A percentile compares a stretch with the other conserved stretches of the same genome.
phyloP scores from a whole-genome alignment of 1,140 invertebrate genomes.

The Adelges cooleyi region DNA sequence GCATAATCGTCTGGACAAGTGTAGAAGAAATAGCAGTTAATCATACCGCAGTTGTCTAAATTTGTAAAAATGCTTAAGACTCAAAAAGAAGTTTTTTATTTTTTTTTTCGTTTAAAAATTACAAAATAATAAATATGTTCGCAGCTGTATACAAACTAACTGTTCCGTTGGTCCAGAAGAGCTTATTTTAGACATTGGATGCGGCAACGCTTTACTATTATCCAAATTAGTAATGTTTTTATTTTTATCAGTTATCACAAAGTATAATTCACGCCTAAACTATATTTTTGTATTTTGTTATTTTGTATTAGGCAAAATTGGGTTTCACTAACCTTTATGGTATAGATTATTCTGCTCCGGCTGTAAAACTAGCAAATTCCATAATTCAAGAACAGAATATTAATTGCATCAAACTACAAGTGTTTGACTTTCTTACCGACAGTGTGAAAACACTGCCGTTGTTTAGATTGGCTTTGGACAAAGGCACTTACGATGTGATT shows the following conservation, averaged over 20 bases:
- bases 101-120: no score
- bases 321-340: constrained; percentile 19
- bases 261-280: no score
- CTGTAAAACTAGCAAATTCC: constrained; percentile 9
- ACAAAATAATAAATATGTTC: neutral
- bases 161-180: neutral
- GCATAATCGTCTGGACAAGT: no score
- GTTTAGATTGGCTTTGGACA: constrained; percentile 1
- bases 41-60: no score
- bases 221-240: constrained; percentile 1
- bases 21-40: no score
- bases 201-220: constrained; percentile 17
- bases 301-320: constrained; percentile 20
- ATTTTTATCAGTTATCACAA: neutral
- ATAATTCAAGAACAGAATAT: constrained; percentile 11
- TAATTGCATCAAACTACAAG: neutral
- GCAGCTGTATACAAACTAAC: constrained; percentile 8
- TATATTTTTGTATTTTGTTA: neutral
- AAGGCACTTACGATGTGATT: constrained; percentile 20
- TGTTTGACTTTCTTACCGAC: constrained; percentile 5
- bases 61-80: no score
- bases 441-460: neutral
- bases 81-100: no score
- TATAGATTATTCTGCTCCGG: constrained; percentile 25
- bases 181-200: constrained; percentile 13